Evolutionary conservation across 2,888 invertebrate species (phyloP).

Genomic region (Megastigmus dorsalis): DNA sequence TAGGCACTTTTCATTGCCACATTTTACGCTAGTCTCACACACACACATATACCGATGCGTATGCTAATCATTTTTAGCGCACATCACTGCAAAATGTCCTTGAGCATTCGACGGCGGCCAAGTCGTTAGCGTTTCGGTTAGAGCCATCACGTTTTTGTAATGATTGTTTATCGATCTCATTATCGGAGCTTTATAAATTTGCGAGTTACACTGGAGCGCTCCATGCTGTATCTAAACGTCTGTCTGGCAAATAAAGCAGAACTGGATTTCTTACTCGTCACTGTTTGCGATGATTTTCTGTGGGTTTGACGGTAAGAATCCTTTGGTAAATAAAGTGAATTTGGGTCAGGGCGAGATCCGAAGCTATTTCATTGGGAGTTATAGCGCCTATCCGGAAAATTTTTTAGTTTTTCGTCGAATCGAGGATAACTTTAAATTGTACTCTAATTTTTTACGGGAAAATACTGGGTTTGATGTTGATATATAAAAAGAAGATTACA

Average conservation of each 20-base stretch:
- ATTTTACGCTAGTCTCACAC: slow-evolving; percentile 53
- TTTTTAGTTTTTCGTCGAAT: too few relatives aligned
- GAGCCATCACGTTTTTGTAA: slow-evolving; percentile 66
- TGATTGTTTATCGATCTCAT: slow-evolving; percentile 72
- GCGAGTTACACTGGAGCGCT: not conserved
- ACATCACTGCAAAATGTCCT: slow-evolving; percentile 54
- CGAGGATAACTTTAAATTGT: too few relatives aligned
- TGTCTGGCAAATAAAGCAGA: not conserved
- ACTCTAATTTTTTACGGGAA: too few relatives aligned
- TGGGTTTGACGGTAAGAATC: not conserved
- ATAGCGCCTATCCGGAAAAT: too few relatives aligned
- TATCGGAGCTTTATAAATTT: slow-evolving; percentile 62
- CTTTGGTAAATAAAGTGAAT: slow-evolving; percentile 18
- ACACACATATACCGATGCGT: too few relatives aligned
- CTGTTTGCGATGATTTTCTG: slow-evolving; percentile 8
- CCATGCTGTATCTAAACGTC: not conserved
- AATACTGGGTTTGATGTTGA: too few relatives aligned
- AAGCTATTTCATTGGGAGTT: too few relatives aligned
- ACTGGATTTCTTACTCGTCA: slow-evolving; percentile 31
- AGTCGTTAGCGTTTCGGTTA: slow-evolving; percentile 47
- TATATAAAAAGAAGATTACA: too few relatives aligned
- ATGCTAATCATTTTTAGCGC: slow-evolving; percentile 59
- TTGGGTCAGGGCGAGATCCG: slow-evolving; percentile 19
- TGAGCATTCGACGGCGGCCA: slow-evolving; percentile 51
- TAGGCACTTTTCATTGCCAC: slow-evolving; percentile 63